Evolutionary conservation across 1,140 invertebrate species (phyloP), one percentile per base, ranked within the genome.

Genomic region (Diploscapter pachys): DNA sequence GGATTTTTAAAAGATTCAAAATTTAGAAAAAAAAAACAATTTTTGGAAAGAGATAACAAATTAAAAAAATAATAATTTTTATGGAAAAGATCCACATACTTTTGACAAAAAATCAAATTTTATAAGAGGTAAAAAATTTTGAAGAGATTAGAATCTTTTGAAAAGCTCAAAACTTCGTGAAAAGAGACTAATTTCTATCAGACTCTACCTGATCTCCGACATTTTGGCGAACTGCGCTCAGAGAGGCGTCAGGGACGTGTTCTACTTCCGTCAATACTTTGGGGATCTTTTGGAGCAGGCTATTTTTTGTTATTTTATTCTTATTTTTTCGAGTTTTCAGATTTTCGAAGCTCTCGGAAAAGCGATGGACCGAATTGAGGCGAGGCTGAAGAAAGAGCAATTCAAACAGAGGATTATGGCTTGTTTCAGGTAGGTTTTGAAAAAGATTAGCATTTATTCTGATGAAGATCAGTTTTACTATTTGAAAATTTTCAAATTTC

Each of bases 181-280:
- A 31, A 31, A 31, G 31, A 31, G 31, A 31, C 1, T 31, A 31
- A 31, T 31, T 31, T 31, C 31, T 31, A 31, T 79, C 85, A 91
- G 89, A 92, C 97, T 99, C 13, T 99, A 96, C 88, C 89, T 99
- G n/a, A 90, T 99, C 59, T 97, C 95, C 8, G 97, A 99, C 87
- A 93, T 99, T 79, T 88, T 99, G 64, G 93, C 98, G 85, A 99
- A 99, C 87, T 95, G 94, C 86, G 63, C 74, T 57, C 72, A 70
- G 92, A 94, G 4, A 96, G 96, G 59, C 89, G 91, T 98, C 4
- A 91, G 93, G 59, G 98, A 98, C 89, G 96, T 95, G n/a, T 95
- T 94, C 56, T 95, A 92, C 83, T 99, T 93, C 85, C 90, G 96
- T 79, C 92, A 92, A 88, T 91, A 91, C 66, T 93, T 99, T 88